Base-by-base conservation (phyloP, 2,888 invertebrate genomes). In the Rhagonycha fulva region DNA sequence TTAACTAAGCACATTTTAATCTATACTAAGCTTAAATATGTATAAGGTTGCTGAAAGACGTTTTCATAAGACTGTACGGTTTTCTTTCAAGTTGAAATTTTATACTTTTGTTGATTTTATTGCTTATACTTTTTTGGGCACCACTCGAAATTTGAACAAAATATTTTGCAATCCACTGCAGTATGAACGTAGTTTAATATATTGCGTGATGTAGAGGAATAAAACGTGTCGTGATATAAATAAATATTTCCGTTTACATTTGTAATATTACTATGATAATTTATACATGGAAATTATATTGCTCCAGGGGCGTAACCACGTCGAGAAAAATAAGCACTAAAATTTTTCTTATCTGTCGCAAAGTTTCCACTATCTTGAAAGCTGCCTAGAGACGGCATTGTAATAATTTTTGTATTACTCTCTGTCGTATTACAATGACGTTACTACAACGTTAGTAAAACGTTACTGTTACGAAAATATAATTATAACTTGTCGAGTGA, bases 191-290 rank as follows among this genome's bases (percentile, higher is more conserved):
- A n/a, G 7, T 61, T 60, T 69, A 5, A 23, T 60, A 30, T 30
- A 60, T 69, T 30, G 69, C 69, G 61, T 69, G 69, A 10, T 62
- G 62, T 19, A 30, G 12, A 30, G 28, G 62, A 62, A 62, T 62
- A 62, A 62, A 62, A 70, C 62, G 62, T 70, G 62, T 28, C 30
- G 62, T 28, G 30, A 70, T 47, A 47, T 47, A 47, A 47, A 47
- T 47, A 47, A 47, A 70, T 70, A 70, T 70, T 70, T 70, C 70
- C 62, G 70, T 60, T 62, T 70, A 70, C 47, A 72, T 72, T 72
- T 66, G 72, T 72, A 63, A 62, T 66, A 72, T 66, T 72, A 60
- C 72, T 30, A 47, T 47, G 47, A 47, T 66, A 72, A 72, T 72
- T 67, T 32, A 72, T 66, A 72, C 66, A 67, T 71, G 67, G 62